A percentile compares a stretch with the other conserved stretches of the same genome.
Evolutionary conservation across 2,113 vertebrate species (phyloP).

Genomic region (Poicephalus meyeri): DNA sequence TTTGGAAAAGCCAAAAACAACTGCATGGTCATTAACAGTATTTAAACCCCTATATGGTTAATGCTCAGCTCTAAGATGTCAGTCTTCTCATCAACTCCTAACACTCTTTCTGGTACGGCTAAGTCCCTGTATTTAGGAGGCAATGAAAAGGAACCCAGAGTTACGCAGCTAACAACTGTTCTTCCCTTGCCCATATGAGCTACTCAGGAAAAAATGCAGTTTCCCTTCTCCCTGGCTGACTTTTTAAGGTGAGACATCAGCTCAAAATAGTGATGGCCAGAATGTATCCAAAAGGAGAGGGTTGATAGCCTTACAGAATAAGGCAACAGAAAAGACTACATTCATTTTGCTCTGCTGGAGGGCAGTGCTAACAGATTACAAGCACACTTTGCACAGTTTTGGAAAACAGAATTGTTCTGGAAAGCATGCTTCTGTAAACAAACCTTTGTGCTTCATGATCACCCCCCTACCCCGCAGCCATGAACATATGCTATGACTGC

Average conservation of each 20-base stretch:
- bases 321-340: neutral
- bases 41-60: neutral
- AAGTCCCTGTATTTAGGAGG: neutral
- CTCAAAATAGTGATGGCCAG: neutral
- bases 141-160: neutral
- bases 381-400: neutral
- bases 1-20: neutral
- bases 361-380: neutral
- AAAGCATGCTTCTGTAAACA: constrained; percentile 22
- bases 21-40: neutral
- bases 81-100: neutral
- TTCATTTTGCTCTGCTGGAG: constrained; percentile 8
- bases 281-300: neutral
- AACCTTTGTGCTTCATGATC: neutral
- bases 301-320: neutral
- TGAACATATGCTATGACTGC: neutral
- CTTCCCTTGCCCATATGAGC: neutral
- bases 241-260: neutral
- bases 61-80: neutral
- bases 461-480: neutral
- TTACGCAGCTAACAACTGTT: neutral
- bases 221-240: neutral
- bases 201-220: neutral
- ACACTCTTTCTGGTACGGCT: neutral
- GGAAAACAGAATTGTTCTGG: neutral